Percentiles rank a stretch among this genome's conserved stretches.
phyloP scores from a whole-genome alignment of 2,797 vertebrate genomes.

The Poecilia velifera region DNA sequence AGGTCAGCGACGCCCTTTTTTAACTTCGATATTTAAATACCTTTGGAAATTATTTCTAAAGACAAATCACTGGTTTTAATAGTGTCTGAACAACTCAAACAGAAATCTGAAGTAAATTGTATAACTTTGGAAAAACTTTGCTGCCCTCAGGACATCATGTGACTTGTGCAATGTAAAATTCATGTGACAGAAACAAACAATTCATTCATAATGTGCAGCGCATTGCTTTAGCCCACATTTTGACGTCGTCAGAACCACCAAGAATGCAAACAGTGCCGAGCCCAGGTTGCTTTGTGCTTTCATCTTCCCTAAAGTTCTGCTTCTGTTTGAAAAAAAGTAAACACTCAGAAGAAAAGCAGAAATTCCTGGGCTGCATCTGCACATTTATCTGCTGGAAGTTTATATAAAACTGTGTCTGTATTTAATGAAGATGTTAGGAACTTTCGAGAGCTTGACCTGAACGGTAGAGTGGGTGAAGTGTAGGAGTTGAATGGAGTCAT shows the following conservation, averaged over 20 bases:
- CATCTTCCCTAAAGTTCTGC: conserved; percentile 2
- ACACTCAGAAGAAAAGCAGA: neutral
- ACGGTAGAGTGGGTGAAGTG: conserved; percentile 65
- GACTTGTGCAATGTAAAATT: conserved; percentile 68
- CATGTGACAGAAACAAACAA: conserved; percentile 74
- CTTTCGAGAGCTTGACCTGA: conserved; percentile 47
- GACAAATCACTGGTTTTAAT: neutral
- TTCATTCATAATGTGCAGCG: conserved; percentile 71
- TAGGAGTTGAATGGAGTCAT: conserved; percentile 72
- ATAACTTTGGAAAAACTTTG: neutral
- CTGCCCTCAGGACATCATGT: conserved; percentile 36
- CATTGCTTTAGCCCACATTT: conserved; percentile 74
- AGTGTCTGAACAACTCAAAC: neutral
- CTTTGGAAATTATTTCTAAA: neutral
- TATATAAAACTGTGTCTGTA: conserved; percentile 13
- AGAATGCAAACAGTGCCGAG: conserved; percentile 62
- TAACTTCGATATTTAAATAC: conserved; percentile 20
- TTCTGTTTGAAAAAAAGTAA: neutral
- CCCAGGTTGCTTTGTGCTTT: conserved; percentile 47
- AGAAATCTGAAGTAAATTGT: neutral
- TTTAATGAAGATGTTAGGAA: conserved; percentile 37
- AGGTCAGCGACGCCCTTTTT: conserved; percentile 40
- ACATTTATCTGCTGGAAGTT: conserved; percentile 10
- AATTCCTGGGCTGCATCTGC: conserved; percentile 5
- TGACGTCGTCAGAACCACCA: conserved; percentile 79